Evolutionary conservation across 2,113 vertebrate species (phyloP).

Genomic region (Aramus guarauna): DNA sequence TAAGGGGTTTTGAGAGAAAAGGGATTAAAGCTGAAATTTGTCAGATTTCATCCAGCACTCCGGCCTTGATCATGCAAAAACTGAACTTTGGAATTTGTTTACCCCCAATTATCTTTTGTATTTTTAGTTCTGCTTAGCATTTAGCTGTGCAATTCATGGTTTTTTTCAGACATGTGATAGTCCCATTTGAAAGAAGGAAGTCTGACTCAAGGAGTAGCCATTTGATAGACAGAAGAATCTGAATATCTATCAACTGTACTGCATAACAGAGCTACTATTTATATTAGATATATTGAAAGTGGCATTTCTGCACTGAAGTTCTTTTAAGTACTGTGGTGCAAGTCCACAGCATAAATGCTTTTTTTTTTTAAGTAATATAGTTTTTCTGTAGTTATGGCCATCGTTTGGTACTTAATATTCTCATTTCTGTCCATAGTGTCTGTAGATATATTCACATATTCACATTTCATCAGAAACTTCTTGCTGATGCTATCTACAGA

Average conservation of each 20-base stretch:
- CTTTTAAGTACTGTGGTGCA: background rate
- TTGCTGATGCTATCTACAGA: background rate
- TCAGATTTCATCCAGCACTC: background rate
- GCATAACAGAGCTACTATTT: background rate
- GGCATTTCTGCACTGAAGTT: background rate
- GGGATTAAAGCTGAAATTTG: background rate
- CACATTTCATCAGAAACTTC: background rate
- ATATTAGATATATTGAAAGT: background rate
- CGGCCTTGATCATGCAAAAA: background rate
- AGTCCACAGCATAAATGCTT: background rate
- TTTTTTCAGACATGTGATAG: background rate
- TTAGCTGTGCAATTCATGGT: background rate
- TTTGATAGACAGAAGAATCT: background rate
- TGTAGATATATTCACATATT: background rate
- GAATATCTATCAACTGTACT: background rate
- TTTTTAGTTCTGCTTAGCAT: background rate
- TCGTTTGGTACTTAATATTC: background rate
- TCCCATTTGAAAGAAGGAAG: background rate
- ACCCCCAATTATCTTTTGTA: background rate
- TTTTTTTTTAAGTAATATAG: background rate
- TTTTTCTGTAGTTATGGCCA: background rate
- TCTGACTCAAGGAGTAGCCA: background rate
- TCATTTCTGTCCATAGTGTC: background rate
- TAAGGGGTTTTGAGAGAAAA: background rate
- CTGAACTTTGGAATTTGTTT: slow-evolving; percentile 6